Evolutionary conservation across 1,140 invertebrate genomes (phyloP), one percentile per base, ranked within the genome.

Genomic region (Papilio helenus): DNA sequence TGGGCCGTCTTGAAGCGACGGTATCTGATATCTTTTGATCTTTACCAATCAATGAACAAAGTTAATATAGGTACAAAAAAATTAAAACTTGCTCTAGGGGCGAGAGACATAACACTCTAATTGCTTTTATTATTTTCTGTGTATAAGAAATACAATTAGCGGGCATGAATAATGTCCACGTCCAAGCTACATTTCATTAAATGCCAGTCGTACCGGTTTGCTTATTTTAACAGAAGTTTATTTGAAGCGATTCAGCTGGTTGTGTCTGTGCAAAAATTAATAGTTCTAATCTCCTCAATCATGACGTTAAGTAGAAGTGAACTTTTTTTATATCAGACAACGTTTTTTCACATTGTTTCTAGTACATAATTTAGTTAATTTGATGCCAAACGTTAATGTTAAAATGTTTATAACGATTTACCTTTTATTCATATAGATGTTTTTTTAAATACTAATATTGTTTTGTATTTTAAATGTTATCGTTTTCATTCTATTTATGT

Each of bases 81-180:
- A 83, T 83, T 79, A 81, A 51, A 82, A 82, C 72, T 72, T 68
- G 72, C 73, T 83, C 81, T 81, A 72, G 83, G 85, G 85, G 83
- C 81, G 83, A 76, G 83, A 76, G 78, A 74, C 77, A 79, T 85
- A 86, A 86, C 80, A 84, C 79, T 79, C 82, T 90, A 86, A 89
- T 87, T 88, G 84, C 85, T 80, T 85, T 86, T 87, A 87, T 87
- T 88, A 85, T 86, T 83, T 84, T 82, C 78, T 76, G 81, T 79
- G 79, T 82, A 77, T 82, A 88, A 71, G 84, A 89, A 68, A 86
- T 87, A 86, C 83, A 86, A 84, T 86, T 84, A 88, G 80, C 58
- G 39, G 72, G 76, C 81, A 84, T 87, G 82, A 86, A 87, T 88
- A 84, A 88, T 88, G 80, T 82, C 61, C 72, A 80, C 76, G 73